These are phyloP conservation scores for Ips typographus DNA, from an alignment of 1,140 invertebrate genomes.

Conservation along the genomic window DNA sequence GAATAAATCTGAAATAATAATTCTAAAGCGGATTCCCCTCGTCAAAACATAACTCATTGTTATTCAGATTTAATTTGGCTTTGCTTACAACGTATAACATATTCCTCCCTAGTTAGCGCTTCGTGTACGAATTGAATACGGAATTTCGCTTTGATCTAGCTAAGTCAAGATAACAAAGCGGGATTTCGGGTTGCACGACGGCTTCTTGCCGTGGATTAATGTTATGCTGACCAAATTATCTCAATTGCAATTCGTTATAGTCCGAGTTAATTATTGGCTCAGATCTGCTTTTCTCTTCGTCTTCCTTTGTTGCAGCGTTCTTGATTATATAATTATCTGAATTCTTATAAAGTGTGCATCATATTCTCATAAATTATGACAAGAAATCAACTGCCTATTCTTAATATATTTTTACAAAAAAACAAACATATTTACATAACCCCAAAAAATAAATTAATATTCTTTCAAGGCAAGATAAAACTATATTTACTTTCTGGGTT, in stretches of 20 bases:
- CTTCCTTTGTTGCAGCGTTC: no score
- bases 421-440: no score
- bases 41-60: slow-evolving; percentile 24
- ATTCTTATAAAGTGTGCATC: no score
- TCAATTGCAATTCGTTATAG: neutral
- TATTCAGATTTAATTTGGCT: slow-evolving; percentile 32
- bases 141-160: slow-evolving; percentile 29
- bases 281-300: no score
- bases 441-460: no score
- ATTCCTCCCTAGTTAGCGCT: slow-evolving; percentile 26
- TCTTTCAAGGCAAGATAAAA: no score
- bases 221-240: slow-evolving; percentile 12
- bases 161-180: slow-evolving; percentile 25
- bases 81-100: slow-evolving; percentile 26
- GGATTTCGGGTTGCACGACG: slow-evolving; percentile 12
- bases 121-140: slow-evolving; percentile 27
- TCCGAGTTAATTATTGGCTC: no score
- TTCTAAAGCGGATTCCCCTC: slow-evolving; percentile 17
- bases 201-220: slow-evolving; percentile 9
- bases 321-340: no score
- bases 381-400: no score
- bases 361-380: no score
- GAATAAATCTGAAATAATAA: neutral
- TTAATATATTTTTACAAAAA: no score
- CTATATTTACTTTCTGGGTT: slow-evolving; percentile 8